Base-by-base conservation (phyloP, 1,140 invertebrate genomes). In the Brachionus angularis region DNA sequence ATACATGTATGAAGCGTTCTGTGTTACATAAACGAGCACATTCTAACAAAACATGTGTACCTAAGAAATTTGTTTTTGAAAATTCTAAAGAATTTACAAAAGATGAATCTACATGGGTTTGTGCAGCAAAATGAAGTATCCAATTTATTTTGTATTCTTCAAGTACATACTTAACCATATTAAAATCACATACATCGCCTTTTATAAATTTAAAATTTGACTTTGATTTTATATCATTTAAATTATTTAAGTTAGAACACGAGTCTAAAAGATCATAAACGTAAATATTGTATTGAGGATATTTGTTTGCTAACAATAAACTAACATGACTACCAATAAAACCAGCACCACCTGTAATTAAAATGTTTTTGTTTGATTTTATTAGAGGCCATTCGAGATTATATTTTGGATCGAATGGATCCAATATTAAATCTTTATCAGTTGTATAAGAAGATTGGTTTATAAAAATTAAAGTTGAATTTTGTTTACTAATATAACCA, bases 1-100 rank as follows among this genome's bases (percentile, higher is more conserved):
- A 75, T 18, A 81, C 76, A 69, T 80, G 79, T 23, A 80, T 69
- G 69, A 80, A 81, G 55, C 73, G 47, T 25, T 74, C 70, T 5
- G 81, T 61, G 27, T 75, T 73, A 16, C 42, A 49, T n/a, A 73
- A 58, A 27, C 74, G 47, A 7, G 72, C 53, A 42, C 72, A 61
- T 50, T 75, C 73, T 3, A 75, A 42, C 25, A 75, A 36, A 12
- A 72, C 71, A 33, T 74, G 73, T 2, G 27, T 75, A 16, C 74
- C 74, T 29, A 58, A 73, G 21, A 75, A 62, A 50, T 75, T 75
- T n/a, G 72, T 71, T 18, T 49, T 18, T 12, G 73, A 74, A 42
- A 74, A 75, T 5, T 69, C 69, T 12, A 75, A 49, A 23, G 74
- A 72, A 71, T 69, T 73, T 42, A 58, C 55, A 42, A 75, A 75